Evolutionary conservation across 1,140 invertebrate species (phyloP), one percentile per base, ranked within the genome.

Genomic region (Trichoplusia ni): DNA sequence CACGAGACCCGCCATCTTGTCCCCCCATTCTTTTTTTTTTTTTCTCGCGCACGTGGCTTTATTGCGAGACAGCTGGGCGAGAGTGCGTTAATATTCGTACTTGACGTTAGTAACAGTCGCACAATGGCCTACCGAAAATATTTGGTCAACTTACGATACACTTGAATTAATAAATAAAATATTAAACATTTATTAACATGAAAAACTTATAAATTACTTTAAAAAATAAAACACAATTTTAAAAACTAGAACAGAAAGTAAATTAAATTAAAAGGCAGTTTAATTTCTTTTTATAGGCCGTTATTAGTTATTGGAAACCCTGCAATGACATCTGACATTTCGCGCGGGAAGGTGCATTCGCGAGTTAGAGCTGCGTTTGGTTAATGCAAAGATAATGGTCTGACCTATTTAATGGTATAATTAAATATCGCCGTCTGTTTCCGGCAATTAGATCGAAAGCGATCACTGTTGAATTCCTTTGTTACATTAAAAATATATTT

Each of bases 1-100:
- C 87, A 90, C 76, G 73, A 78, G 70, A 70, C 65, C 71, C 73
- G 87, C 85, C 85, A 86, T 90, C 79, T 90, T 87, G 77, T 77
- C 71, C 79, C 81, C 76, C 68, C 73, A 71, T 78, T 73, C 68
- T 82, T 79, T 81, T 79, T 85, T 78, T 81, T 75, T 33, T 84
- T 82, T 81, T 81, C 66, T 69, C 73, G 72, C 79, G 85, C 87
- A 88, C 87, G 85, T 90, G 85, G 74, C 82, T 67, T 65, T 66
- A 75, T 80, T 79, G 77, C 70, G 72, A 82, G 82, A 86, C 87
- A 88, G 87, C 84, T 88, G 85, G 87, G 74, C 70, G 72, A 72
- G 68, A 78, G 76, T 73, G 78, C 73, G 72, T 77, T 67, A 69
- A 79, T 86, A 77, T n/a, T n/a, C 46, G 46, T 14, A 49, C 83